These are phyloP conservation scores for Acanthaster planci DNA, from an alignment of 35 echinoderm and acorn worm species.

Conservation along the genomic window DNA sequence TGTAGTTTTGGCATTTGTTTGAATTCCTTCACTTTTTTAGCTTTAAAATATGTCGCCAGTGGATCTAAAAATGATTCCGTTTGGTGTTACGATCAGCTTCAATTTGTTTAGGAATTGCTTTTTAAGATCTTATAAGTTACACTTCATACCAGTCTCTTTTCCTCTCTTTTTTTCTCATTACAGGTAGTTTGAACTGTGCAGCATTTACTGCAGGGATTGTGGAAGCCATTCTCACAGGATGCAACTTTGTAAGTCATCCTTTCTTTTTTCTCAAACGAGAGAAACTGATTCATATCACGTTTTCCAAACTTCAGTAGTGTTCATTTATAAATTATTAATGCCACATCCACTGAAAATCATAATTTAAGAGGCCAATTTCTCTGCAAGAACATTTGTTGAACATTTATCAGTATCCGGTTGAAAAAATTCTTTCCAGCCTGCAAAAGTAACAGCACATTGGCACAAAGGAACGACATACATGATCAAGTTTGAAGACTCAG, in stretches of 20 bases:
- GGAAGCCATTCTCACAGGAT: slow-evolving; percentile 88
- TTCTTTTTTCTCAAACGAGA: not conserved
- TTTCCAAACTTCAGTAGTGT: too few relatives aligned
- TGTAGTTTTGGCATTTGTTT: too few relatives aligned
- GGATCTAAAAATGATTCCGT: too few relatives aligned
- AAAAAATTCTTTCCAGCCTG: slow-evolving; percentile 79
- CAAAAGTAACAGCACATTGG: slow-evolving; percentile 99
- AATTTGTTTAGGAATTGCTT: too few relatives aligned
- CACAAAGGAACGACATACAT: slow-evolving; percentile 99
- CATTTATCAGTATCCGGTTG: not conserved
- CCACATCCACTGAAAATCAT: too few relatives aligned
- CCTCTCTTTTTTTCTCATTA: slow-evolving; percentile 25
- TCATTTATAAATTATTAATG: too few relatives aligned
- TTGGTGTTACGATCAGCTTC: too few relatives aligned
- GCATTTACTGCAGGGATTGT: slow-evolving; percentile 97
- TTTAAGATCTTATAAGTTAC: not conserved
- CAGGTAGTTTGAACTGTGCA: slow-evolving; percentile 99
- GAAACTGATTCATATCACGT: too few relatives aligned
- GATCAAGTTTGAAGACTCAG: slow-evolving; percentile 99
- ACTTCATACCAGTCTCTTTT: not conserved
- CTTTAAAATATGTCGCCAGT: too few relatives aligned
- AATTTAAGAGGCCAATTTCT: too few relatives aligned
- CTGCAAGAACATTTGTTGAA: too few relatives aligned
- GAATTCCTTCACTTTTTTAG: too few relatives aligned
- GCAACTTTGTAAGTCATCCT: slow-evolving; percentile 96